Evolutionary conservation across 1,140 invertebrate genomes (phyloP).

Genomic region (Ostrea edulis): DNA sequence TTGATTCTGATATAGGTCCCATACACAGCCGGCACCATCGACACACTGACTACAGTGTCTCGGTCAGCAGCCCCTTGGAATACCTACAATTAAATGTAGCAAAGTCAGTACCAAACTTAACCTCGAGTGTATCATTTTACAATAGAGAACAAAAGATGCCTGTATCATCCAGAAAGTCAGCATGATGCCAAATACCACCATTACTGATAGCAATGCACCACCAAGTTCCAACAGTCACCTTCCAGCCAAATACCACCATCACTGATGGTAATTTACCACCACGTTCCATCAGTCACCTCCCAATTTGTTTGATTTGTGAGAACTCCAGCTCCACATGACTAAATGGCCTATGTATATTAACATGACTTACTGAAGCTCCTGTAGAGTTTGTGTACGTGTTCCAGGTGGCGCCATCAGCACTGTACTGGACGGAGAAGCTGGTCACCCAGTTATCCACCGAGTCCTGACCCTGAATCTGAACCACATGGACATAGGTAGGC

Average conservation of each 20-base stretch:
- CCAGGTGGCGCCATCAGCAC: constrained; percentile 56
- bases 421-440: constrained; percentile 62
- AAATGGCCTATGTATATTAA: not conserved
- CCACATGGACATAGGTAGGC: constrained; percentile 58
- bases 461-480: constrained; percentile 69
- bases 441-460: constrained; percentile 71
- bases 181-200: no score
- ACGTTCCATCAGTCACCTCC: no score
- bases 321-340: not conserved
- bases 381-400: constrained; percentile 59
- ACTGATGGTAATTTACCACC: no score
- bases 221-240: no score
- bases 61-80: constrained; percentile 62
- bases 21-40: constrained; percentile 62
- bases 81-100: constrained; percentile 55
- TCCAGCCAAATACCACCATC: no score
- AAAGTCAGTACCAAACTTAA: no score
- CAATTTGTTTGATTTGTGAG: no score
- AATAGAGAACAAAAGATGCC: no score
- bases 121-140: no score
- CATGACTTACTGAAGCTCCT: constrained; percentile 61
- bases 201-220: no score
- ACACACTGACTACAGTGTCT: constrained; percentile 57
- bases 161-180: no score
- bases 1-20: constrained; percentile 64